Evolutionary conservation across 2,888 invertebrate species (phyloP).

Genomic region (Hyles lineata): DNA sequence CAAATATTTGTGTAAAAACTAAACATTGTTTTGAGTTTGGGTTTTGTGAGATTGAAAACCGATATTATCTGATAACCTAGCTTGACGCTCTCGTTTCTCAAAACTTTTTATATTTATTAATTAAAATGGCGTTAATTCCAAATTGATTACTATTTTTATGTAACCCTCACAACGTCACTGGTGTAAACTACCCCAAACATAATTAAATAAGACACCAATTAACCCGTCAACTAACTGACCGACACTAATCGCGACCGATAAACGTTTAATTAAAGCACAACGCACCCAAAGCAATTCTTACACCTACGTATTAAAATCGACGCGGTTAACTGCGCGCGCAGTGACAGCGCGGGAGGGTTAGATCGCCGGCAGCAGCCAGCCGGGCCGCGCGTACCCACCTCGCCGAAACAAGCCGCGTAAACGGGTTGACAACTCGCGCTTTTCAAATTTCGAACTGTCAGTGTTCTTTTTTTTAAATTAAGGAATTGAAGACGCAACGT

Average conservation of each 20-base stretch:
- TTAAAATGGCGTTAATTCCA: not conserved
- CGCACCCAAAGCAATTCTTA: constrained; percentile 66
- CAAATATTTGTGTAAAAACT: too few relatives aligned
- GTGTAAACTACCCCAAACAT: not conserved
- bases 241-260: constrained; percentile 46
- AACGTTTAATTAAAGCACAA: constrained; percentile 64
- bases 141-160: not conserved
- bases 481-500: constrained; percentile 60
- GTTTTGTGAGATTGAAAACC: too few relatives aligned
- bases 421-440: constrained; percentile 72
- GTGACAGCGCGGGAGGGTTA: constrained; percentile 58
- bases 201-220: constrained; percentile 3
- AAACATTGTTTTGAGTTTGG: too few relatives aligned
- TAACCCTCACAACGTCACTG: not conserved
- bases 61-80: too few relatives aligned
- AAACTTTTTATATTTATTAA: not conserved
- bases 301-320: constrained; percentile 80
- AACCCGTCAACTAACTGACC: constrained; percentile 34
- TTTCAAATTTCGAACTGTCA: constrained; percentile 57
- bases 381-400: constrained; percentile 76
- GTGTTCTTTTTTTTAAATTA: constrained; percentile 55
- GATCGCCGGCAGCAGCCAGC: constrained; percentile 82
- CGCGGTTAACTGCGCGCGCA: constrained; percentile 78
- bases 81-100: not conserved
- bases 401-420: constrained; percentile 69